These are phyloP conservation scores for Helicoverpa armigera DNA, from an alignment of 1,140 invertebrate species.

Conservation along the genomic window DNA sequence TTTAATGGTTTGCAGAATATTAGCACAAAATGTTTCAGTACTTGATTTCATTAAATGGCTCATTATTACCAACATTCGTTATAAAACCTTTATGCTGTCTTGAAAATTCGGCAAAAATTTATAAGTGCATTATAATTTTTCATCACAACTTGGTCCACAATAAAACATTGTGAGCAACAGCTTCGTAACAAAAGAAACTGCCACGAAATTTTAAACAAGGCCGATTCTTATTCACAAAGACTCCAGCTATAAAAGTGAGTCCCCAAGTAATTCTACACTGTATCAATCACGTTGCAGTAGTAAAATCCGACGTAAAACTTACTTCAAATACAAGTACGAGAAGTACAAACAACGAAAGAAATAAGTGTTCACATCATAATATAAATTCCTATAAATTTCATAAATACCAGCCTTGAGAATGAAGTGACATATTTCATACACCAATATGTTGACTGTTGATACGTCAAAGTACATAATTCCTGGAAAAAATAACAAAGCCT, in stretches of 20 bases:
- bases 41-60: neutral
- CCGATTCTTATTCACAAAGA: conserved; percentile 52
- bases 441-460: too few species aligned
- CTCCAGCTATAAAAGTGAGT: conserved; percentile 48
- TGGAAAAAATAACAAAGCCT: neutral
- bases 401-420: too few species aligned
- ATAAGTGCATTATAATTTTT: neutral
- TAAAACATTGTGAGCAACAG: conserved; percentile 39
- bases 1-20: neutral
- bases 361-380: neutral
- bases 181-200: neutral
- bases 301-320: conserved; percentile 57
- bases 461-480: too few species aligned
- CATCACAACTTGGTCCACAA: neutral
- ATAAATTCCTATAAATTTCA: neutral
- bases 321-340: conserved; percentile 48
- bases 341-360: conserved; percentile 9
- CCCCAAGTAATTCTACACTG: conserved; percentile 55
- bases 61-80: too few species aligned
- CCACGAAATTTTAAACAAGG: conserved; percentile 39
- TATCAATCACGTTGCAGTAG: conserved; percentile 59
- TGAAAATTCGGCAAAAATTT: neutral
- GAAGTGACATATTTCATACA: too few species aligned
- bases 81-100: too few species aligned
- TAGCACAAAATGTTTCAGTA: neutral